Base-by-base conservation (phyloP, 2,888 invertebrate genomes). In the Xylocampa areola region DNA sequence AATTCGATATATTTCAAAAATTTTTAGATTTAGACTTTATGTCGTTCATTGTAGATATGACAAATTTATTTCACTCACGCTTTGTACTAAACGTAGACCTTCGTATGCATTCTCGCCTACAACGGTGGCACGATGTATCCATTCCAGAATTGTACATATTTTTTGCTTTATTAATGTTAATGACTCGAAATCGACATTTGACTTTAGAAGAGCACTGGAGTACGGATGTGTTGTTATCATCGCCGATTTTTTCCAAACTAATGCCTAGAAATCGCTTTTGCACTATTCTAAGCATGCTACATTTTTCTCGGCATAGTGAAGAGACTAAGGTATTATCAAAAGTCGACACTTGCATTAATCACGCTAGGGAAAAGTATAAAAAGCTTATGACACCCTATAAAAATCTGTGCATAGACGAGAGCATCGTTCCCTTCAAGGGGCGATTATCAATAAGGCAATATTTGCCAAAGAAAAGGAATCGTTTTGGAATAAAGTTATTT, bases 191-290 rank as follows among this genome's bases (percentile, higher is more conserved):
- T 35, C 43, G 40, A 45, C 35, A 44, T 48, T 37, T 64, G 37
- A 53, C 49, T 27, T 36, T 67, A 41, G 52, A 67, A 55, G 64
- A 64, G 48, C 64, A 67, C 50, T 67, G 64, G 64, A 60, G 60
- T 43, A 68, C 55, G 7, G 64, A 68, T 45, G 36, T 37, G 33
- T 60, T 64, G 52, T 48, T 65, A 39, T 39, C 45, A 29, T 37
- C 48, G 32, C 58, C 61, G 16, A 51, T 62, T 29, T 68, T 68
- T 48, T 36, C 19, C n/a, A 47, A 55, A 45, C 37, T 52, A n/a
- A 62, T 69, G 60, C 50, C 43, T 37, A 30, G 66, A 48, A 60
- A 68, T 51, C 51, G 60, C 43, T 69, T 54, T 58, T 63, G 63
- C 55, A 57, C 52, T 25, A 59, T 68, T 49, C 41, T 65, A 36